A percentile compares a stretch with the other conserved stretches of the same genome.
These are phyloP conservation scores for Dendrolimus kikuchii DNA, from an alignment of 1,140 invertebrate genomes.

Conservation along the genomic window DNA sequence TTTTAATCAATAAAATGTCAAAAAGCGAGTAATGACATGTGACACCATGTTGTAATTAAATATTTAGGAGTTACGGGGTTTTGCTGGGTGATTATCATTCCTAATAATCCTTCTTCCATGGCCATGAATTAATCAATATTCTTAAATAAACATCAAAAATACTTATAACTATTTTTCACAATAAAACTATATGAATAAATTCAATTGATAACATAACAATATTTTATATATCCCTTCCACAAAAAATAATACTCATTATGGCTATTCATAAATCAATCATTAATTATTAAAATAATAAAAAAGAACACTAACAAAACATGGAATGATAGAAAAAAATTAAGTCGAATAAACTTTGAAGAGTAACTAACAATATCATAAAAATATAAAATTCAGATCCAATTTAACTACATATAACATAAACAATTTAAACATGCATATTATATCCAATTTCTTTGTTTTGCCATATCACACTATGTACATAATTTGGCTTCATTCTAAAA, in stretches of 20 bases:
- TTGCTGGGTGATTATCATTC: too few relatives aligned
- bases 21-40: too few relatives aligned
- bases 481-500: slow-evolving; percentile 50
- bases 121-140: too few relatives aligned
- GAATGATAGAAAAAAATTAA: slow-evolving; percentile 47
- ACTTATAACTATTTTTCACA: too few relatives aligned
- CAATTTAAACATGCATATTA: slow-evolving; percentile 26
- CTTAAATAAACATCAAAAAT: too few relatives aligned
- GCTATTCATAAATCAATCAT: slow-evolving; percentile 19
- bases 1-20: too few relatives aligned
- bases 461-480: slow-evolving; percentile 43
- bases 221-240: too few relatives aligned
- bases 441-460: slow-evolving; percentile 26
- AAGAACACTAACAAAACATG: slow-evolving; percentile 26
- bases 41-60: too few relatives aligned
- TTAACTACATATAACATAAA: slow-evolving; percentile 22
- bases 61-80: too few relatives aligned
- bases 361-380: slow-evolving; percentile 31
- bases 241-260: slow-evolving; percentile 24
- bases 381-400: slow-evolving; percentile 58
- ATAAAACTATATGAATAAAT: too few relatives aligned
- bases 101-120: too few relatives aligned
- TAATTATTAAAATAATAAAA: slow-evolving; percentile 10
- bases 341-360: slow-evolving; percentile 45
- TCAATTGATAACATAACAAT: too few relatives aligned